Conservation (phyloP, 2,797 vertebrate species). For the Bufotes viridis region DNA sequence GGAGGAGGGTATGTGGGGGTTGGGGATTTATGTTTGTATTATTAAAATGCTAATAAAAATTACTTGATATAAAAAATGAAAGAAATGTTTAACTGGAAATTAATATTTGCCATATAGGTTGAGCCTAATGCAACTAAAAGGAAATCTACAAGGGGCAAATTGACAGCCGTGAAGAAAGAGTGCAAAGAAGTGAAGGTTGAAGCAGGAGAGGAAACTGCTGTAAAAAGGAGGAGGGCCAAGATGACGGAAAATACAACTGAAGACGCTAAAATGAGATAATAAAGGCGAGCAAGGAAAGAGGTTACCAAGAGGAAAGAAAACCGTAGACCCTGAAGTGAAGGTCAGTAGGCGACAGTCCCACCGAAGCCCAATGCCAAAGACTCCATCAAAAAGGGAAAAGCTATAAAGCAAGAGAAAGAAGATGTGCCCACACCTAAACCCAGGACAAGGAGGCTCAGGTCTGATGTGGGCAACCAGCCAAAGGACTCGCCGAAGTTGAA, state of each 20-base stretch:
- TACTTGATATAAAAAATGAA: too few species aligned
- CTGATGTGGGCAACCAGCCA: neutral
- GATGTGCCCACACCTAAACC: neutral
- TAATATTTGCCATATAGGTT: slow-evolving; percentile 9
- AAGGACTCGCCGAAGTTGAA: neutral
- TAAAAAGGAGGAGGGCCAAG: neutral
- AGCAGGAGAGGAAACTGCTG: neutral
- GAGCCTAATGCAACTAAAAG: slow-evolving; percentile 26
- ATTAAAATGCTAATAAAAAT: too few species aligned
- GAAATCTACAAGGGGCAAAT: slow-evolving; percentile 10
- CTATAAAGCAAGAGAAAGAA: neutral
- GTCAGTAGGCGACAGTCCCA: neutral
- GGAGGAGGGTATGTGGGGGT: too few species aligned
- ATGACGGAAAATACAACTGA: neutral
- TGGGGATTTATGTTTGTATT: too few species aligned
- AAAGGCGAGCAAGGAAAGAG: neutral
- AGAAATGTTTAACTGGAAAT: neutral
- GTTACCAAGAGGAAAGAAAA: slow-evolving; percentile 9
- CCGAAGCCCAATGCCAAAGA: neutral
- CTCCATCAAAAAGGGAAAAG: neutral
- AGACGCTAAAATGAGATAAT: slow-evolving; percentile 3
- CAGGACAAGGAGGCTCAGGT: neutral
- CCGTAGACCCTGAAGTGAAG: neutral
- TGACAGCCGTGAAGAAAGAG: slow-evolving; percentile 19
- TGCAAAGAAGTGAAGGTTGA: neutral